phyloP scores from a whole-genome alignment of 2,888 invertebrate genomes.

The Isoperla grammatica region DNA sequence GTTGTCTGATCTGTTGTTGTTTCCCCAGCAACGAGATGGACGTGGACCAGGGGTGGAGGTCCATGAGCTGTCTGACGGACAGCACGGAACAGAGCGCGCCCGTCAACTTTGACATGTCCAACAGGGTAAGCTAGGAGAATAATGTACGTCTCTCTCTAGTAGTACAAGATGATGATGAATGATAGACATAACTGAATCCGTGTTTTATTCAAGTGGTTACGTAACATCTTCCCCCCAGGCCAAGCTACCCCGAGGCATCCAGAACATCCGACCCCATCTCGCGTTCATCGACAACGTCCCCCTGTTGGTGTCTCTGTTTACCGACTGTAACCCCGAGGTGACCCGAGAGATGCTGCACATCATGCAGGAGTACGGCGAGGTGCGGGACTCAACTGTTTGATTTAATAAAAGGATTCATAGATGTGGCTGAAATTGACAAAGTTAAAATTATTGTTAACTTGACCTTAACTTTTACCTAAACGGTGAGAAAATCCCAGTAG shows the following conservation, averaged over 20 bases:
- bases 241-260: constrained; percentile 92
- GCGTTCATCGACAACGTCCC: constrained; percentile 97
- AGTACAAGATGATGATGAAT: too few species aligned
- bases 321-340: constrained; percentile 91
- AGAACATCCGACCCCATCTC: constrained; percentile 93
- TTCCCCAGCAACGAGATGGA: constrained; percentile 45
- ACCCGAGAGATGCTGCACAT: constrained; percentile 90
- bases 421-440: too few species aligned
- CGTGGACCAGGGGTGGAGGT: constrained; percentile 58
- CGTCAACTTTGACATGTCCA: constrained; percentile 88
- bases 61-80: constrained; percentile 78
- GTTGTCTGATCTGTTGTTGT: too few species aligned
- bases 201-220: too few species aligned
- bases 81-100: constrained; percentile 89
- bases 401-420: too few species aligned
- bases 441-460: not conserved
- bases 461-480: not conserved
- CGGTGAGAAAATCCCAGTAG: too few species aligned
- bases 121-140: constrained; percentile 57
- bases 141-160: too few species aligned
- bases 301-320: constrained; percentile 91
- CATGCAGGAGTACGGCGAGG: constrained; percentile 66
- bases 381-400: too few species aligned
- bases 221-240: constrained; percentile 65
- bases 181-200: too few species aligned